Evolutionary conservation across 2,888 invertebrate species (phyloP).

Genomic region (Eremobia ochroleuca): DNA sequence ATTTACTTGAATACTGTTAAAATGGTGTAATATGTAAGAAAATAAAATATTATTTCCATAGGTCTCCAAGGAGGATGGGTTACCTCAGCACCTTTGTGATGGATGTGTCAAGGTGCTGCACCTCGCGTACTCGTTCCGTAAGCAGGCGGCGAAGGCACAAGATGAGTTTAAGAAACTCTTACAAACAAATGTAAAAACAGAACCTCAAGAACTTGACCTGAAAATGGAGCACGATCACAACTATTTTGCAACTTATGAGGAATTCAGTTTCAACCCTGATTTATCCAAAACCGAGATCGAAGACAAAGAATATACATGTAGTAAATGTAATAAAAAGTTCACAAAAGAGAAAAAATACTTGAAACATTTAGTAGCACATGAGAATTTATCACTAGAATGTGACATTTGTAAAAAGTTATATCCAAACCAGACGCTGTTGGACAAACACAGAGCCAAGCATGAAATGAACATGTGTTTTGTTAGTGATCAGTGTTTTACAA

Average conservation of each 20-base stretch:
- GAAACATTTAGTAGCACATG: constrained; percentile 87
- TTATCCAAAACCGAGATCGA: constrained; percentile 64
- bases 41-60: constrained; percentile 66
- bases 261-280: constrained; percentile 66
- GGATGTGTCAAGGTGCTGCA: constrained; percentile 89
- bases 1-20: not conserved
- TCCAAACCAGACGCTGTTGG: constrained; percentile 73
- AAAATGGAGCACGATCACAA: constrained; percentile 72
- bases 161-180: constrained; percentile 78
- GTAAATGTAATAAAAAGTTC: constrained; percentile 87
- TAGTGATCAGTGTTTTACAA: constrained; percentile 67
- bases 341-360: constrained; percentile 84
- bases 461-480: constrained; percentile 65
- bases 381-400: constrained; percentile 72
- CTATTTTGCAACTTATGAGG: constrained; percentile 63
- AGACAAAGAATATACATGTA: constrained; percentile 76
- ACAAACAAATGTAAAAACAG: constrained; percentile 71
- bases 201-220: constrained; percentile 68
- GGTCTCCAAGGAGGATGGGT: constrained; percentile 88
- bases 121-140: constrained; percentile 85
- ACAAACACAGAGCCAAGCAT: constrained; percentile 82
- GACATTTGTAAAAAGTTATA: constrained; percentile 79
- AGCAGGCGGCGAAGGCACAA: constrained; percentile 78
- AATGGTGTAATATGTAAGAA: not conserved
- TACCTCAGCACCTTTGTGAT: constrained; percentile 91